Percentiles rank a stretch among this genome's conserved stretches.
phyloP scores from a whole-genome alignment of 2,797 vertebrate species.

The Lepilemur septentrionalis region DNA sequence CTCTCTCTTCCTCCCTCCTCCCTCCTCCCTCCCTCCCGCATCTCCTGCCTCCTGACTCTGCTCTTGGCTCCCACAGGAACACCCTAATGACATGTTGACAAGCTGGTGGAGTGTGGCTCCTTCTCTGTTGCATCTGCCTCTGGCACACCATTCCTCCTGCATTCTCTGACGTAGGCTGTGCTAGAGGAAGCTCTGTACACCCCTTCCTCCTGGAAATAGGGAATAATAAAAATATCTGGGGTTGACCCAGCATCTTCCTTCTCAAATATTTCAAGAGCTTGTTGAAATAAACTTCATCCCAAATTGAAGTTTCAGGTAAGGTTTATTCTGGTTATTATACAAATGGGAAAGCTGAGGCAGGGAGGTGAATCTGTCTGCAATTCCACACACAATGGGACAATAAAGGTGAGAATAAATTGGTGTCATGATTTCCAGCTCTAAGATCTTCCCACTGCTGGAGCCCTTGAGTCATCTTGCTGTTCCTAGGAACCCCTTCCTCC shows the following conservation, averaged over 20 bases:
- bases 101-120: conserved; percentile 76
- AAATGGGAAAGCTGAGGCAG: background rate
- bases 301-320: background rate
- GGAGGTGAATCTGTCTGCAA: background rate
- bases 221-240: background rate
- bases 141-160: conserved; percentile 53
- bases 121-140: conserved; percentile 74
- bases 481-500: background rate
- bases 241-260: background rate
- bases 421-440: background rate
- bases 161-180: conserved; percentile 60
- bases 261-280: background rate
- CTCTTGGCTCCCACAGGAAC: conserved; percentile 81
- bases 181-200: background rate
- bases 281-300: background rate
- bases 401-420: background rate
- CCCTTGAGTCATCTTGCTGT: background rate
- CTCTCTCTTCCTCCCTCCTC: conserved; percentile 45
- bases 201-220: conserved; percentile 51
- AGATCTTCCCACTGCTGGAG: background rate
- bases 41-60: conserved; percentile 70
- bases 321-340: background rate
- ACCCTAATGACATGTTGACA: conserved; percentile 82
- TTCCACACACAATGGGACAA: background rate
- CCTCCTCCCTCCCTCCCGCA: background rate